These are phyloP conservation scores for Lacerta bilineata DNA, from an alignment of 2,797 vertebrate genomes.

Conservation along the genomic window DNA sequence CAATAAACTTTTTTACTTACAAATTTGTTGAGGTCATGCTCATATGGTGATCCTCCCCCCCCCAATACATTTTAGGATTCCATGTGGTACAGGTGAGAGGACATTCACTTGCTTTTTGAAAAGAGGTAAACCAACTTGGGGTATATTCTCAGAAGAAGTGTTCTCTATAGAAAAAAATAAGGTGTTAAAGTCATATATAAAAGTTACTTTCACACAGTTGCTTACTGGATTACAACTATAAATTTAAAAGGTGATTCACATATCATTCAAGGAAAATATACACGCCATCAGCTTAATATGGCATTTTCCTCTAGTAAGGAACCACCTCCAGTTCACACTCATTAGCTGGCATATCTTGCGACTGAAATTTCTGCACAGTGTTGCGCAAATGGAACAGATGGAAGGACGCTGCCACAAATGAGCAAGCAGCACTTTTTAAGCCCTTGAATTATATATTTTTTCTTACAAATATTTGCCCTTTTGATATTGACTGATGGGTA, in stretches of 20 bases:
- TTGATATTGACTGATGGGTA: conserved; percentile 30
- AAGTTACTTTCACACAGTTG: neutral
- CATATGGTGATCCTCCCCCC: neutral
- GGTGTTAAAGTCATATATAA: neutral
- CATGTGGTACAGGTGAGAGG: neutral
- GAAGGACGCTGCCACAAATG: conserved; percentile 14
- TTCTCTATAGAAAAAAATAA: neutral
- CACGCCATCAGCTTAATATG: neutral
- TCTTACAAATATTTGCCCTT: neutral
- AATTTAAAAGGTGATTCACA: neutral
- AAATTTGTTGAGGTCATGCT: neutral
- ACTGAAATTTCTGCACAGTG: neutral
- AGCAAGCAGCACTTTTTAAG: conserved; percentile 22
- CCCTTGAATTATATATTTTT: conserved; percentile 4
- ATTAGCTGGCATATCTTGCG: neutral
- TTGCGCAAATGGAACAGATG: conserved; percentile 12
- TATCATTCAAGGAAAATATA: neutral
- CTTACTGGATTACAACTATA: neutral
- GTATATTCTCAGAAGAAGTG: neutral
- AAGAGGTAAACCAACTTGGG: neutral
- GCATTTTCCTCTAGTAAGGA: neutral
- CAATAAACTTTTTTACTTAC: neutral
- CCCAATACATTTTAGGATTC: neutral
- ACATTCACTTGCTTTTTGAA: neutral
- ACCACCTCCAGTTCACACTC: neutral